phyloP scores from a whole-genome alignment of 2,797 vertebrate species.

The Calcarius lapponicus region DNA sequence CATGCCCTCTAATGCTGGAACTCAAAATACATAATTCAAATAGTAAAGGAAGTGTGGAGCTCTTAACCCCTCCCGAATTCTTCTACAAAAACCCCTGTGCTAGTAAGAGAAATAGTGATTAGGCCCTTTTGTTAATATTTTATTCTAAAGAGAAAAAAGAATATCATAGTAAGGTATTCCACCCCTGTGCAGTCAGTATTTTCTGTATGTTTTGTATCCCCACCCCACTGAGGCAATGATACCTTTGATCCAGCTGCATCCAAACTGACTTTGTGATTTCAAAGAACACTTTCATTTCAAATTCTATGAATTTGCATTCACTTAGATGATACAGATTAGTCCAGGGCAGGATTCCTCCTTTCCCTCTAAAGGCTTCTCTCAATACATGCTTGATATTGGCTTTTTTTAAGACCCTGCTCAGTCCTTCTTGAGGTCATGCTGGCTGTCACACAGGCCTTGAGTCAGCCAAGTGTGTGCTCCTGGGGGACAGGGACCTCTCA shows the following conservation, averaged over 20 bases:
- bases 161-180: background rate
- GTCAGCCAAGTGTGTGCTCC: background rate
- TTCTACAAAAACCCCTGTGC: background rate
- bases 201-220: background rate
- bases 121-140: background rate
- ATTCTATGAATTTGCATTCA: background rate
- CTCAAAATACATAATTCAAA: background rate
- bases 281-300: background rate
- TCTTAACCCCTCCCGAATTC: background rate
- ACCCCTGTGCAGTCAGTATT: rapidly evolving
- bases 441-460: background rate
- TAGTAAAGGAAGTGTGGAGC: background rate
- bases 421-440: background rate
- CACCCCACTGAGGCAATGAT: background rate
- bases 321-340: background rate
- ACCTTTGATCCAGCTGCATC: background rate
- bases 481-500: background rate
- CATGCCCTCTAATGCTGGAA: background rate
- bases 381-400: background rate
- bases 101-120: background rate
- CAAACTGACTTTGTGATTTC: background rate
- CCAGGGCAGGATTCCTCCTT: background rate
- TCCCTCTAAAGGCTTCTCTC: background rate
- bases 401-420: background rate
- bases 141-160: background rate